phyloP scores from a whole-genome alignment of 2,113 vertebrate species.

The Benitochromis conjunctus region DNA sequence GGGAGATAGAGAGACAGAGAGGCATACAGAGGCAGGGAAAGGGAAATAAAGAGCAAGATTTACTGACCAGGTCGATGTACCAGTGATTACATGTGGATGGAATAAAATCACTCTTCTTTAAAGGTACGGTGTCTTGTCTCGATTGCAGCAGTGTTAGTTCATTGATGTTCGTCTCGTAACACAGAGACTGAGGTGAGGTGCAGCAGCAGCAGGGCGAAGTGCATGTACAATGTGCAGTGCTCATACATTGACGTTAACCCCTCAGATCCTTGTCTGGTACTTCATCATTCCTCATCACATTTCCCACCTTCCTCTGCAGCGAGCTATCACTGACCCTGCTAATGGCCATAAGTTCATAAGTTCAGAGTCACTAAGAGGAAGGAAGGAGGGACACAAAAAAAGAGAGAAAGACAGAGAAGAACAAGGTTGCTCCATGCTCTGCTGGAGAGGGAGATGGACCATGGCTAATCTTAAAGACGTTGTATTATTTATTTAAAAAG shows the following conservation, averaged over 20 bases:
- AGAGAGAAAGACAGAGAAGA: conserved; percentile 39
- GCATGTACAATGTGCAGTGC: conserved; percentile 38
- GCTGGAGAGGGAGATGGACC: conserved; percentile 67
- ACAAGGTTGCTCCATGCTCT: conserved; percentile 39
- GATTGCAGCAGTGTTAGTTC: conserved; percentile 35
- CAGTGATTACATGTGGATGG: conserved; percentile 63
- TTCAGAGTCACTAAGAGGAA: conserved; percentile 39
- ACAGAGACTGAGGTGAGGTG: conserved; percentile 21
- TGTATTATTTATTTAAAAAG: conserved; percentile 79
- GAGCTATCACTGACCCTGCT: conserved; percentile 19
- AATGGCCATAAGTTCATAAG: conserved; percentile 61
- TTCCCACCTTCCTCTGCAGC: conserved; percentile 15
- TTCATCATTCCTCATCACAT: conserved; percentile 24
- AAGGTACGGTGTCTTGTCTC: conserved; percentile 59
- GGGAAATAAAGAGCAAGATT: conserved; percentile 52
- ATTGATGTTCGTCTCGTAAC: conserved; percentile 41
- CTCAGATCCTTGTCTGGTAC: conserved; percentile 6
- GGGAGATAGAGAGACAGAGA: conserved; percentile 45
- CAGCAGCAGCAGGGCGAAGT: conserved; percentile 28
- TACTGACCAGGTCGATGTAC: conserved; percentile 47
- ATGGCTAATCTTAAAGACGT: conserved; percentile 72
- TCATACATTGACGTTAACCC: conserved; percentile 22
- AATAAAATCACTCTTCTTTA: conserved; percentile 46
- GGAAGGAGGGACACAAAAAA: conserved; percentile 25
- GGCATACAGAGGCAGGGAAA: conserved; percentile 37